These are phyloP conservation scores for Zapus hudsonius DNA, from an alignment of 2,113 vertebrate genomes.

Conservation along the genomic window DNA sequence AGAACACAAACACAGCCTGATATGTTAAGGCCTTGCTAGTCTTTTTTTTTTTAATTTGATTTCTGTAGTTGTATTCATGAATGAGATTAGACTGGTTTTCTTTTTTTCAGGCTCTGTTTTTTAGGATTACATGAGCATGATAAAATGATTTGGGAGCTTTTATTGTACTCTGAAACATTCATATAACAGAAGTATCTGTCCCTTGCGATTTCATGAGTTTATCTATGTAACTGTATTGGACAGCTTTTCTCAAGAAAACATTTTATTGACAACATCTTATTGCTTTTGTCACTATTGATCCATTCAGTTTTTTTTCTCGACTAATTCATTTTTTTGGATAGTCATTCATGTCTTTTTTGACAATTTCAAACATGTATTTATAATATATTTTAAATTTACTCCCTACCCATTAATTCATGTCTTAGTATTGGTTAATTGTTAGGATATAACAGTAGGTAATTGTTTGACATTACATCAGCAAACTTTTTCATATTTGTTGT, in stretches of 20 bases:
- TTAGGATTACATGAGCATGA: conserved; percentile 50
- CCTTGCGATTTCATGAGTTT: conserved; percentile 45
- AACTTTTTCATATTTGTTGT: neutral
- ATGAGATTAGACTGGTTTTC: neutral
- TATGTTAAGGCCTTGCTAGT: neutral
- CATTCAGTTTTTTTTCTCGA: conserved; percentile 17
- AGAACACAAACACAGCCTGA: neutral
- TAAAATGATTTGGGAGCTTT: conserved; percentile 63
- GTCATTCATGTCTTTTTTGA: neutral
- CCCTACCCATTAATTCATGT: neutral
- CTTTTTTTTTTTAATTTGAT: conserved; percentile 22
- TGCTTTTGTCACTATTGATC: conserved; percentile 41
- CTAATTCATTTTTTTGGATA: neutral
- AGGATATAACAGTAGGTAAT: neutral
- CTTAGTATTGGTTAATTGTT: conserved; percentile 33
- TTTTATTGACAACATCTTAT: conserved; percentile 53
- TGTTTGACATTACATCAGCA: neutral
- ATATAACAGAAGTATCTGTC: conserved; percentile 37
- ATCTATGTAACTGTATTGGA: conserved; percentile 12
- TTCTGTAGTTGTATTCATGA: conserved; percentile 56
- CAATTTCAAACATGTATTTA: no score
- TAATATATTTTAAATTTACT: no score
- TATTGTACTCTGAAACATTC: conserved; percentile 56
- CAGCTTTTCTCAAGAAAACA: conserved; percentile 16
- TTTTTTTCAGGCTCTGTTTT: conserved; percentile 30